phyloP scores from a whole-genome alignment of 1,140 invertebrate genomes.

The Leptinotarsa texana region DNA sequence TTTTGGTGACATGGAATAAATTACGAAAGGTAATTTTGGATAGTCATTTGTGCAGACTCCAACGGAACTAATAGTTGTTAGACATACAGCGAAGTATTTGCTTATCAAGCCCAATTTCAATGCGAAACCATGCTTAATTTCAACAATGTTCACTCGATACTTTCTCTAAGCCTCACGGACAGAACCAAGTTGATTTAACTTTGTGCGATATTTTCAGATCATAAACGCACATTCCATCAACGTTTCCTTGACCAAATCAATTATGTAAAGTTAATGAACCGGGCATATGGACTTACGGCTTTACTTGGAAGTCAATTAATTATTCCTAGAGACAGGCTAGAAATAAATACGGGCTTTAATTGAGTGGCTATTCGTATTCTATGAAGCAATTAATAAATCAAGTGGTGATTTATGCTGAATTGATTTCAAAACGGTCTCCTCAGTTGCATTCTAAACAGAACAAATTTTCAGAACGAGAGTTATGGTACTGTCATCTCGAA shows the following conservation, averaged over 20 bases:
- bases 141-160: no score
- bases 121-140: no score
- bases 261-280: not conserved
- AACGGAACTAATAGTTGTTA: no score
- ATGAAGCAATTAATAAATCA: slow-evolving; percentile 9
- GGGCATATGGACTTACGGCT: not conserved
- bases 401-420: slow-evolving; percentile 6
- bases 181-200: no score
- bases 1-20: no score
- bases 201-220: no score
- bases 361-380: slow-evolving; percentile 3
- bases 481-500: not conserved
- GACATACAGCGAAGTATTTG: no score
- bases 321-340: not conserved
- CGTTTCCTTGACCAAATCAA: not conserved
- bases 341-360: not conserved
- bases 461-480: not conserved
- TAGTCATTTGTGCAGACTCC: no score
- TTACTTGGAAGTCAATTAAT: slow-evolving; percentile 3
- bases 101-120: no score
- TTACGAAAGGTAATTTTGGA: no score
- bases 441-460: not conserved
- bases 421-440: not conserved
- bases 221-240: not conserved
- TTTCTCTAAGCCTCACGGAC: no score